A percentile compares a stretch with the other conserved stretches of the same genome.
These are phyloP conservation scores for Thunnus albacares DNA, from an alignment of 2,797 vertebrate species.

Conservation along the genomic window DNA sequence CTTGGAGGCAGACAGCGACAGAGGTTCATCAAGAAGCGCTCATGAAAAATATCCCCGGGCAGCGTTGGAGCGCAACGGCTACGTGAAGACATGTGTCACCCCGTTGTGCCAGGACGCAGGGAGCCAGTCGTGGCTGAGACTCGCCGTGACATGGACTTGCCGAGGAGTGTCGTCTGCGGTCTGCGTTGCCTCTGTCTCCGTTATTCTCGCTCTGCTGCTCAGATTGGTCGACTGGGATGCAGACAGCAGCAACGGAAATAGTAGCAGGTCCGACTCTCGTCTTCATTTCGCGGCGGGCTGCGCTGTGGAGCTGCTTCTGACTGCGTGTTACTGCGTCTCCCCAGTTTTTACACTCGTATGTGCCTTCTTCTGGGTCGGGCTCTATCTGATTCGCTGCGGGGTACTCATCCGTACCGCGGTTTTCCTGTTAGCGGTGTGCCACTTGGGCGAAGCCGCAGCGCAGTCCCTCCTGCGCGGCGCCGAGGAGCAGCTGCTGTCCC, in stretches of 20 bases:
- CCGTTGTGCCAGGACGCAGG: conserved; percentile 68
- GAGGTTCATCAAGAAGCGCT: conserved; percentile 71
- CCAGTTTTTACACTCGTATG: conserved; percentile 83
- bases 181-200: conserved; percentile 84
- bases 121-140: conserved; percentile 74
- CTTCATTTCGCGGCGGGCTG: conserved; percentile 71
- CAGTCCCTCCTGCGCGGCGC: conserved; percentile 82
- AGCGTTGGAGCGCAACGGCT: conserved; percentile 77
- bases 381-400: conserved; percentile 86
- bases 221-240: conserved; percentile 81
- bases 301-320: conserved; percentile 74
- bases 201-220: conserved; percentile 79
- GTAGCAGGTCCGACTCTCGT: conserved; percentile 72
- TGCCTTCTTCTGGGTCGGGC: conserved; percentile 88
- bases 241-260: conserved; percentile 71
- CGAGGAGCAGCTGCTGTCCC: conserved; percentile 86
- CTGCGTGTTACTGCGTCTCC: conserved; percentile 77
- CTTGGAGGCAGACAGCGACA: conserved; percentile 71
- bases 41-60: conserved; percentile 76
- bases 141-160: conserved; percentile 78
- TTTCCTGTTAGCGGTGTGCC: conserved; percentile 86
- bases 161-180: conserved; percentile 81
- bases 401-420: conserved; percentile 81
- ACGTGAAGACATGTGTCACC: conserved; percentile 78
- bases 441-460: conserved; percentile 89